Evolutionary conservation across 2,113 vertebrate genomes (phyloP).

Genomic region (Patagioenas fasciata): DNA sequence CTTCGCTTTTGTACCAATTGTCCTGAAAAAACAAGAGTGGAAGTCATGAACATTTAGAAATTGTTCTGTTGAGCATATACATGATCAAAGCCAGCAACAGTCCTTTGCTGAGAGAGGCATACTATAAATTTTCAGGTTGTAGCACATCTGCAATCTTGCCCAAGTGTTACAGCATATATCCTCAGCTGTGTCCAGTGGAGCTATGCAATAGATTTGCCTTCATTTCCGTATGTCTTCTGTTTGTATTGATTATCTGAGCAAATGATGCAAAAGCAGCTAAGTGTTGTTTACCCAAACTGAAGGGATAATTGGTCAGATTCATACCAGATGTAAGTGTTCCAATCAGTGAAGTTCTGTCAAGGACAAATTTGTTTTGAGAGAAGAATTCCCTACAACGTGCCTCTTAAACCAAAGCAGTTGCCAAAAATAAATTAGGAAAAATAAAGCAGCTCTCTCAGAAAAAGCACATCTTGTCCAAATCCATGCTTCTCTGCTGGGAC

Average conservation of each 20-base stretch:
- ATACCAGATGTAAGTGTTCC: background rate
- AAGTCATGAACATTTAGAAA: background rate
- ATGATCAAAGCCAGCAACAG: background rate
- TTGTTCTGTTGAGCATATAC: background rate
- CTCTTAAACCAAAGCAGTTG: background rate
- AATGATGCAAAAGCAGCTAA: background rate
- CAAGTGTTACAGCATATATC: background rate
- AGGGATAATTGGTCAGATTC: background rate
- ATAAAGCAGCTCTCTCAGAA: background rate
- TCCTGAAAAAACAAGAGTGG: background rate
- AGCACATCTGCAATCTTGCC: background rate
- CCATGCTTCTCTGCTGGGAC: background rate
- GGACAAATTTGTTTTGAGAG: background rate
- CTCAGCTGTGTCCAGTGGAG: background rate
- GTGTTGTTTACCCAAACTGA: background rate
- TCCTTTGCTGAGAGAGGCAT: background rate
- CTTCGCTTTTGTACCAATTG: background rate
- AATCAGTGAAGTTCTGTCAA: background rate
- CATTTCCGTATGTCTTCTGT: background rate
- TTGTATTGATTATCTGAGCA: background rate
- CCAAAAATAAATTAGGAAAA: conserved; percentile 1
- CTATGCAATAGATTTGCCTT: background rate
- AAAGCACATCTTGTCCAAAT: background rate
- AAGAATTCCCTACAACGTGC: background rate
- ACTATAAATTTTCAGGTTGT: background rate